Base-by-base conservation (phyloP, 2,888 invertebrate species). In the Thecophora atra region DNA sequence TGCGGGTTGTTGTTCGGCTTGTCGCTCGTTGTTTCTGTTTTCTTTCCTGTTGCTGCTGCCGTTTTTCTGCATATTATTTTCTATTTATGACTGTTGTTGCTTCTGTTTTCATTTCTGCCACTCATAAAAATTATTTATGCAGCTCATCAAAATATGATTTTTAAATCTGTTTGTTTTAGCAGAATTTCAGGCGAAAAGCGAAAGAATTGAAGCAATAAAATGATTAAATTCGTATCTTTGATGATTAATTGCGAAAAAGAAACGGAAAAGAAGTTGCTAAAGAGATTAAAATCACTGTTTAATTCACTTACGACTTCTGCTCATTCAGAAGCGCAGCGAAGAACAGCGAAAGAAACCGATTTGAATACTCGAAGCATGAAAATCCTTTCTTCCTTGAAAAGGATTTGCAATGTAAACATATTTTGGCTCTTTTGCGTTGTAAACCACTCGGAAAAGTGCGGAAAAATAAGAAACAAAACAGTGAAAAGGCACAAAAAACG, bases 71-170 rank as follows among this genome's bases (percentile, higher is more conserved):
- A 54, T 21, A 54, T 54, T 21, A 6, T 54, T 54, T 54, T 54
- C 8, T 54, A 58, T 26, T 21, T 26, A 17, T 58, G 1, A 58
- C 17, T 58, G 24, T 26, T 8, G 15, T 21, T 21, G n/a, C 19
- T 3, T 21, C 24, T 24, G 13, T 56, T 24, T 56, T 56, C 26
- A n/a, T 21, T 21, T 13, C 11, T 56, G 56, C 24, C 24, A 56
- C 58, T 58, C 58, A 24, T 58, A 28, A 58, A 58, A 58, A 26
- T 58, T 28, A 58, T 58, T 58, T 58, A 58, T 58, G 58, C 58
- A 58, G 24, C 26, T 28, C 26, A 15, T 58, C 0, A 58, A 26
- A 58, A 58, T 2, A 58, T 58, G 13, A 58, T 58, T 58, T 58
- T 58, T 3, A 28, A 58, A 58, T 58, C 28, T 24, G 58, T 58